Evolutionary conservation across 2,113 vertebrate genomes (phyloP).

Genomic region (Mungos mungo): DNA sequence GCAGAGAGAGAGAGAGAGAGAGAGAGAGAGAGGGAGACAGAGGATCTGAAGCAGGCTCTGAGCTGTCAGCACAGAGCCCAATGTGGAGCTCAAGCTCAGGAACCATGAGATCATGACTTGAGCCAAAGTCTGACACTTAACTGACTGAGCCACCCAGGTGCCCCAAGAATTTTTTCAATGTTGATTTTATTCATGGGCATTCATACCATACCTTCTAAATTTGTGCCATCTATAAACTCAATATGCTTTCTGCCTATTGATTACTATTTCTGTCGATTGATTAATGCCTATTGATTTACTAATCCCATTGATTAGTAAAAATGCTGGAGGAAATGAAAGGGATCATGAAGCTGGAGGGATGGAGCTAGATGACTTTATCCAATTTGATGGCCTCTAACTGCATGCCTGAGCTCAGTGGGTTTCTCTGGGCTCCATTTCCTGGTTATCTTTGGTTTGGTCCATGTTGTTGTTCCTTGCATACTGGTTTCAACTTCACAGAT

Average conservation of each 20-base stretch:
- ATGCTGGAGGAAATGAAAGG: neutral
- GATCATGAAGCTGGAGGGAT: neutral
- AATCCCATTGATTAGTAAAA: neutral
- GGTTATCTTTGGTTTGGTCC: neutral
- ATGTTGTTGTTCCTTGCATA: neutral
- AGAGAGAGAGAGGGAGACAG: too few relatives aligned
- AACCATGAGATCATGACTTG: too few relatives aligned
- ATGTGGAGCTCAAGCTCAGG: too few relatives aligned
- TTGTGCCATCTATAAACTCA: neutral
- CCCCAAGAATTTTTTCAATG: neutral
- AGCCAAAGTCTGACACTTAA: too few relatives aligned
- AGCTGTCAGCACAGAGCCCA: too few relatives aligned
- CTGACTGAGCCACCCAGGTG: too few relatives aligned
- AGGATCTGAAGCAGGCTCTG: too few relatives aligned
- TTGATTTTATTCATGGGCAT: neutral
- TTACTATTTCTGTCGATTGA: too few relatives aligned
- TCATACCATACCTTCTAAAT: neutral
- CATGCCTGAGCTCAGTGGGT: neutral
- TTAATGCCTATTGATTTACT: too few relatives aligned
- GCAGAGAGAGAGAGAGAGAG: too few relatives aligned
- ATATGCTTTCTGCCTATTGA: neutral
- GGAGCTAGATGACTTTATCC: neutral
- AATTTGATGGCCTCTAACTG: neutral
- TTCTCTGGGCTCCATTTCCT: neutral
- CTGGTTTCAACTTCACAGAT: slow-evolving; percentile 23